phyloP scores from a whole-genome alignment of 2,797 vertebrate genomes.

The Chaetodon trifasciatus region DNA sequence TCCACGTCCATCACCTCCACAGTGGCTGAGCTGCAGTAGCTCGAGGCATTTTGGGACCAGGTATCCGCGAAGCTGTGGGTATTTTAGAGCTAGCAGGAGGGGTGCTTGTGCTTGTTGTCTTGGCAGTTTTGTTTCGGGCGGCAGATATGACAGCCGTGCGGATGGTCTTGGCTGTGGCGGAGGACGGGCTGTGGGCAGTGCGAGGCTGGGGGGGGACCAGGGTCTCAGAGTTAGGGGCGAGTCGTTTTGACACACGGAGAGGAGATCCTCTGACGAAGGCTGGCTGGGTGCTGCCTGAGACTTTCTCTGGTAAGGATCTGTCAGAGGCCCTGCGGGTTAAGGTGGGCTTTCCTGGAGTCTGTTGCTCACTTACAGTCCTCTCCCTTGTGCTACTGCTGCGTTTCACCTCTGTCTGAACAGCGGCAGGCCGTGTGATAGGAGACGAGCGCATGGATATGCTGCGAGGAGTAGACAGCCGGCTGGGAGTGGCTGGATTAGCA shows the following conservation, averaged over 20 bases:
- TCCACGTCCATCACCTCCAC: slow-evolving; percentile 81
- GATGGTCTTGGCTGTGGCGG: slow-evolving; percentile 84
- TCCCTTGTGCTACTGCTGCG: slow-evolving; percentile 75
- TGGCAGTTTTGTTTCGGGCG: slow-evolving; percentile 80
- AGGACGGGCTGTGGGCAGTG: slow-evolving; percentile 75
- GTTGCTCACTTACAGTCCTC: slow-evolving; percentile 56
- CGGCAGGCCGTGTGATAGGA: slow-evolving; percentile 43
- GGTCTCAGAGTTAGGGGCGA: slow-evolving; percentile 82
- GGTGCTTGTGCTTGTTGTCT: slow-evolving; percentile 61
- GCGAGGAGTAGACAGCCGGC: slow-evolving; percentile 63
- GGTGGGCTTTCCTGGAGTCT: slow-evolving; percentile 55
- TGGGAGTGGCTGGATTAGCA: slow-evolving; percentile 52
- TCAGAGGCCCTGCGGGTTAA: slow-evolving; percentile 67
- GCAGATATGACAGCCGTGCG: slow-evolving; percentile 84
- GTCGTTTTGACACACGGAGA: slow-evolving; percentile 83
- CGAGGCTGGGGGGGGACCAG: slow-evolving; percentile 62
- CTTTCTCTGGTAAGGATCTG: slow-evolving; percentile 72
- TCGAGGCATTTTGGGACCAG: slow-evolving; percentile 80
- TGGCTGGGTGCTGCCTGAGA: slow-evolving; percentile 48
- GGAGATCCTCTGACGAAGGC: slow-evolving; percentile 79
- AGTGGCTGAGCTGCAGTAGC: slow-evolving; percentile 75
- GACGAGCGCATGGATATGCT: slow-evolving; percentile 72
- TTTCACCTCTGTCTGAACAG: slow-evolving; percentile 72
- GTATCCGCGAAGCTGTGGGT: slow-evolving; percentile 72
- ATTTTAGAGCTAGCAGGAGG: slow-evolving; percentile 70